phyloP scores from a whole-genome alignment of 2,113 vertebrate species.

The Camelus bactrianus region DNA sequence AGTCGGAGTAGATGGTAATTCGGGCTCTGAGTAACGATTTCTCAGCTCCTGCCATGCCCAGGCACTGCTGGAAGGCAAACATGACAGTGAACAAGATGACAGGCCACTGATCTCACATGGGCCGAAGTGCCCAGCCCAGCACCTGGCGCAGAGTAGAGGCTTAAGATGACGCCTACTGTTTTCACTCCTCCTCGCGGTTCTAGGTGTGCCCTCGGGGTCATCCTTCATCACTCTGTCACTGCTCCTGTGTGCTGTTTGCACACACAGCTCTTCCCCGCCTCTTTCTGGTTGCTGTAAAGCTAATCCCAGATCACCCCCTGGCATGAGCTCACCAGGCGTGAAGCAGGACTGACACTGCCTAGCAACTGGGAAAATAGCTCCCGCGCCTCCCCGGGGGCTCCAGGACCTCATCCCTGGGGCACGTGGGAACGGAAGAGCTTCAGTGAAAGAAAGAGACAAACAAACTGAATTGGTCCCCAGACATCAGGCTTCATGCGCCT shows the following conservation, averaged over 20 bases:
- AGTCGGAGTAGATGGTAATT: background rate
- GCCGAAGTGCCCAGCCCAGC: background rate
- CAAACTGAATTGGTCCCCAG: slow-evolving; percentile 50
- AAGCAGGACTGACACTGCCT: slow-evolving; percentile 82
- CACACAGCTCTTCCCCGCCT: slow-evolving; percentile 70
- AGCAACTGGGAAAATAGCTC: slow-evolving; percentile 84
- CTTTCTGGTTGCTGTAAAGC: slow-evolving; percentile 74
- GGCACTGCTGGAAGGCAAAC: background rate
- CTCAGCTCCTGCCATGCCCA: background rate
- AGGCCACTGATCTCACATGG: background rate
- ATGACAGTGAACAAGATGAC: background rate
- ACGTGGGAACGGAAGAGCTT: slow-evolving; percentile 62
- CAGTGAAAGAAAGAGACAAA: slow-evolving; percentile 74
- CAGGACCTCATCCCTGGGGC: slow-evolving; percentile 53
- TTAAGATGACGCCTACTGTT: background rate
- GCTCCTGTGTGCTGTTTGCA: slow-evolving; percentile 38
- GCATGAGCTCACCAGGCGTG: slow-evolving; percentile 84
- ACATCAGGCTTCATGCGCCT: background rate
- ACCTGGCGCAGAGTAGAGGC: background rate
- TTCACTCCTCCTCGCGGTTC: background rate
- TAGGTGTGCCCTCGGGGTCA: background rate
- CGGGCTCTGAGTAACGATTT: background rate
- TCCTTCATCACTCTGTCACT: slow-evolving; percentile 37
- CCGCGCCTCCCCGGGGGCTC: slow-evolving; percentile 44
- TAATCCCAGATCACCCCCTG: slow-evolving; percentile 83